A percentile compares a stretch with the other conserved stretches of the same genome.
phyloP scores from a whole-genome alignment of 2,797 vertebrate species.

The Myoxocephalus aenaeus region DNA sequence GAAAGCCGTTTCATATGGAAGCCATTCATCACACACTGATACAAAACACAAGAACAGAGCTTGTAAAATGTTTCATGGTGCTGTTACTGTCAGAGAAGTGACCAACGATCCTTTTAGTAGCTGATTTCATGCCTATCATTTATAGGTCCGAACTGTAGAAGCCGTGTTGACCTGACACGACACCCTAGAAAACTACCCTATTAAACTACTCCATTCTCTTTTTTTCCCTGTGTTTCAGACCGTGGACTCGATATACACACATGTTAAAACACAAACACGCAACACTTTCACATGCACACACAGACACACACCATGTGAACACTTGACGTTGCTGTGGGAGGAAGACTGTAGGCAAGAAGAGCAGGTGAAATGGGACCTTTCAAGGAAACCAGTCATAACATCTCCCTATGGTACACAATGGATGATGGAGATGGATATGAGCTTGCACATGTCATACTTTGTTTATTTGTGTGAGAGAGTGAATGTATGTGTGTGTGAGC shows the following conservation, averaged over 20 bases:
- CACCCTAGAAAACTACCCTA: slow-evolving; percentile 41
- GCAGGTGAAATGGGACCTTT: slow-evolving; percentile 27
- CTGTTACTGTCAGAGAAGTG: slow-evolving; percentile 67
- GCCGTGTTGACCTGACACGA: slow-evolving; percentile 32
- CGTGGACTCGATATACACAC: slow-evolving; percentile 58
- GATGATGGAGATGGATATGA: slow-evolving; percentile 52
- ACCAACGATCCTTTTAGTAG: slow-evolving; percentile 54
- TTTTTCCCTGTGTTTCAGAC: slow-evolving; percentile 70
- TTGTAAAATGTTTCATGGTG: slow-evolving; percentile 69
- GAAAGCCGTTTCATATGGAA: slow-evolving; percentile 57
- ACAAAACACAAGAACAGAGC: slow-evolving; percentile 65
- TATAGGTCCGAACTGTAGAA: slow-evolving; percentile 46
- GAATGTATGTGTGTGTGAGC: slow-evolving; percentile 45
- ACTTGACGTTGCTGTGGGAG: slow-evolving; percentile 30
- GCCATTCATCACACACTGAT: slow-evolving; percentile 68
- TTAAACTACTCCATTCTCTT: slow-evolving; percentile 46
- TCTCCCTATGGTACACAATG: slow-evolving; percentile 64
- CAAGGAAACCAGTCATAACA: slow-evolving; percentile 38
- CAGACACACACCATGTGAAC: slow-evolving; percentile 34
- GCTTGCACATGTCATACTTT: slow-evolving; percentile 63
- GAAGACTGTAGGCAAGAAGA: slow-evolving; percentile 45
- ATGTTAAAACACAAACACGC: slow-evolving; percentile 45
- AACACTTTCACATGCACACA: slow-evolving; percentile 29
- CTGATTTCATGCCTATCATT: slow-evolving; percentile 58
- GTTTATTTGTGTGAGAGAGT: slow-evolving; percentile 51